Percentiles rank a stretch among this genome's conserved stretches.
Conservation (phyloP, 2,113 vertebrate species). For the Polypterus bichir region DNA sequence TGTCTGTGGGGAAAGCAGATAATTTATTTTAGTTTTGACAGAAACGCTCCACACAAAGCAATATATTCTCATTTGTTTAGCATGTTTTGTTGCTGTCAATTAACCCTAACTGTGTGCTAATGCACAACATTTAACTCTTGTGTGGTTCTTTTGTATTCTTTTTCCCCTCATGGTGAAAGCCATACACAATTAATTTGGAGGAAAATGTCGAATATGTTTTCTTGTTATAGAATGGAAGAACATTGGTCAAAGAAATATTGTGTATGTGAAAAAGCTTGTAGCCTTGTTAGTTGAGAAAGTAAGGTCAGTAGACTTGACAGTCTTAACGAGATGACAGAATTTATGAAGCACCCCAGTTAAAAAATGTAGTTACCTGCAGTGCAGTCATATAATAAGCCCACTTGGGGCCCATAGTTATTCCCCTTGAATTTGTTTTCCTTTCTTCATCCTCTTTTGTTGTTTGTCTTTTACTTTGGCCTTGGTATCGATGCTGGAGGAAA, state of each 20-base stretch:
- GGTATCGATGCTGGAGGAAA: conserved; percentile 41
- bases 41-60: no score
- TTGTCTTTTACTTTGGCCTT: conserved; percentile 38
- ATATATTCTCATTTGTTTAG: no score
- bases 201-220: conserved; percentile 37
- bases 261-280: conserved; percentile 34
- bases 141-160: no score
- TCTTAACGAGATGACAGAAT: conserved; percentile 74
- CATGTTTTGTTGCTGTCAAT: no score
- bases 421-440: conserved; percentile 53
- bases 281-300: conserved; percentile 57
- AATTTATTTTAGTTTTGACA: no score
- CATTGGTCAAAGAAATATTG: conserved; percentile 34
- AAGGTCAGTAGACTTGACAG: conserved; percentile 68
- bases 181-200: conserved; percentile 45
- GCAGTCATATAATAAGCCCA: conserved; percentile 78
- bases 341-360: conserved; percentile 64
- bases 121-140: no score
- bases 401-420: conserved; percentile 59
- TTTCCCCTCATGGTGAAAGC: no score
- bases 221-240: conserved; percentile 36
- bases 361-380: conserved; percentile 63
- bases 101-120: no score
- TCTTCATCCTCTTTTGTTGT: conserved; percentile 59
- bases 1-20: no score